Evolutionary conservation across 2,888 invertebrate genomes (phyloP).

Genomic region (Cheilosia scutellata): DNA sequence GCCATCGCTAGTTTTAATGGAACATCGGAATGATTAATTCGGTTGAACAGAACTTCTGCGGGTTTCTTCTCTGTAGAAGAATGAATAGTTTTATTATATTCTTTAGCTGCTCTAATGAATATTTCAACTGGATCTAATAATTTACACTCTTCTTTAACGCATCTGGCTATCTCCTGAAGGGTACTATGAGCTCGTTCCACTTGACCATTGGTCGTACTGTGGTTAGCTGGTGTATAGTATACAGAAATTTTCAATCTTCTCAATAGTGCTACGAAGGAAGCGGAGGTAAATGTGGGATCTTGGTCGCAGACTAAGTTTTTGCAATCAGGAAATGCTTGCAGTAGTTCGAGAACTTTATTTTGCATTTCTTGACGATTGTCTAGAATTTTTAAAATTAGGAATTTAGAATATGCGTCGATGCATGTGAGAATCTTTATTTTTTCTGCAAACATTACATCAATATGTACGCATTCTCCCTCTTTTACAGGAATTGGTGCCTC

Average conservation of each 20-base stretch:
- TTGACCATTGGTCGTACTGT: constrained; percentile 40
- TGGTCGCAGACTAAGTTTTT: no score
- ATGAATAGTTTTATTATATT: constrained; percentile 25
- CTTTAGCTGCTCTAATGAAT: constrained; percentile 8
- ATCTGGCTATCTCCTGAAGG: constrained; percentile 1
- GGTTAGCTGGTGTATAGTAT: constrained; percentile 15
- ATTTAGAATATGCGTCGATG: no score
- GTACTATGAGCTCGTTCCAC: constrained; percentile 31
- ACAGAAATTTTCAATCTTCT: not conserved
- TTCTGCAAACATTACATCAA: no score
- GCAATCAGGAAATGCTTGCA: no score
- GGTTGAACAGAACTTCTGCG: constrained; percentile 3
- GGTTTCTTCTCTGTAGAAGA: not conserved
- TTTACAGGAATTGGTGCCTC: no score
- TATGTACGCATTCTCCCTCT: no score
- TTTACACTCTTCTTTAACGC: not conserved
- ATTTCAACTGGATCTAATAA: not conserved
- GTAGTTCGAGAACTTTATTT: no score
- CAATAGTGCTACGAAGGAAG: no score
- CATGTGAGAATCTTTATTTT: no score
- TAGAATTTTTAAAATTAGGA: no score
- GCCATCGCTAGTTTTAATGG: constrained; percentile 15
- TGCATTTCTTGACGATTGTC: no score
- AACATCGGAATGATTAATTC: constrained; percentile 22
- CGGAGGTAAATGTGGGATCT: no score